Conservation (phyloP, 2,797 vertebrate genomes). For the Aselliscus stoliczkanus region DNA sequence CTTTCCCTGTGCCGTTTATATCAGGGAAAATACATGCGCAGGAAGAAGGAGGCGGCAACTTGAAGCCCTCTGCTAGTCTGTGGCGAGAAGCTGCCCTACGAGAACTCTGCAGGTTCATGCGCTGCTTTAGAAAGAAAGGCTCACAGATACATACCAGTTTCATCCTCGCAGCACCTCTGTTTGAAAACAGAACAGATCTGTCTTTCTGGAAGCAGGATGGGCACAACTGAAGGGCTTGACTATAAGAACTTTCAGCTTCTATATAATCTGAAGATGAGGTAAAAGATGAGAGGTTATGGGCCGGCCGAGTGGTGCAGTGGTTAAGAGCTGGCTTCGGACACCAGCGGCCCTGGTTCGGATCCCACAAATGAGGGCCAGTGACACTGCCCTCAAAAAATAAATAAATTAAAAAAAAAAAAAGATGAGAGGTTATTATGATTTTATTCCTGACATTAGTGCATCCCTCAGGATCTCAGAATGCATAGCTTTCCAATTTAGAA, state of each 20-base stretch:
- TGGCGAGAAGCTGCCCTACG: background rate
- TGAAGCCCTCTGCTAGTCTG: background rate
- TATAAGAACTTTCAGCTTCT: constrained; percentile 89
- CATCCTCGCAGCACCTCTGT: constrained; percentile 92
- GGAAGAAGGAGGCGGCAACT: background rate
- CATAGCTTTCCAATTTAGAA: background rate
- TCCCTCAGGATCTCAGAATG: background rate
- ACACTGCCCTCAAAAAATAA: no score
- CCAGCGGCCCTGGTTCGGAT: no score
- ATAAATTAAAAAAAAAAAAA: no score
- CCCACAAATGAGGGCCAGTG: no score
- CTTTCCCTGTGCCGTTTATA: background rate
- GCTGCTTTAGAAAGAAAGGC: background rate
- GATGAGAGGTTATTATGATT: background rate
- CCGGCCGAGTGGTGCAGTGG: no score
- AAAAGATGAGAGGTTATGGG: background rate
- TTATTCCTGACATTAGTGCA: background rate
- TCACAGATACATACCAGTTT: constrained; percentile 85
- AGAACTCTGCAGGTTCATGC: background rate
- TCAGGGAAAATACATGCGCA: background rate
- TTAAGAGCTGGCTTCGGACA: no score
- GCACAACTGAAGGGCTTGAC: constrained; percentile 86
- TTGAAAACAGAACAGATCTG: constrained; percentile 92
- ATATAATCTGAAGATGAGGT: constrained; percentile 83
- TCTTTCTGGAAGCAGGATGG: constrained; percentile 89